Evolutionary conservation across 2,113 vertebrate species (phyloP).

Genomic region (Epinephelus lanceolatus): DNA sequence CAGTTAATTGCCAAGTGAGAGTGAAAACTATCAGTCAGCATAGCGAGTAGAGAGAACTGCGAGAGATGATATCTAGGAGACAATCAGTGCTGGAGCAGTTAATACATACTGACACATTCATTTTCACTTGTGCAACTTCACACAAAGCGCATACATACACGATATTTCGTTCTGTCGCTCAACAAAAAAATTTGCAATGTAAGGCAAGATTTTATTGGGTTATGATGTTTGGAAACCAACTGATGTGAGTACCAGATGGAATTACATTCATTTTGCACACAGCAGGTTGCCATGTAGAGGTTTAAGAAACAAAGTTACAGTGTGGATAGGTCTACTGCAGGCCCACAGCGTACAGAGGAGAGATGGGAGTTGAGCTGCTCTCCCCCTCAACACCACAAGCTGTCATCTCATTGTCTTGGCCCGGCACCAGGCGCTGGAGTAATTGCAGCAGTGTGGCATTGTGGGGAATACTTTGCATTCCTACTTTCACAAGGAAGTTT

Average conservation of each 20-base stretch:
- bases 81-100: slow-evolving; percentile 13
- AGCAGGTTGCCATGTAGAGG: slow-evolving; percentile 34
- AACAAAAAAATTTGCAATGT: slow-evolving; percentile 26
- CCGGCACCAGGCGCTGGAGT: slow-evolving; percentile 77
- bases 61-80: slow-evolving; percentile 44
- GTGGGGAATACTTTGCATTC: slow-evolving; percentile 84
- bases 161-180: background rate
- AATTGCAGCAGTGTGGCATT: slow-evolving; percentile 85
- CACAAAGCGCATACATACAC: background rate
- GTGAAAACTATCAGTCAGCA: slow-evolving; percentile 74
- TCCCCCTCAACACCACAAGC: slow-evolving; percentile 72
- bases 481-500: slow-evolving; percentile 82
- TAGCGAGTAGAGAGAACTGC: slow-evolving; percentile 34
- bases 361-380: slow-evolving; percentile 64
- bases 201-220: slow-evolving; percentile 23
- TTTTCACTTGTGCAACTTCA: background rate
- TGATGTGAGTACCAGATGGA: slow-evolving; percentile 55
- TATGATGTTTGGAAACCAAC: slow-evolving; percentile 43
- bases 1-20: slow-evolving; percentile 71
- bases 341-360: slow-evolving; percentile 48
- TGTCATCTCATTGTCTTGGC: slow-evolving; percentile 84
- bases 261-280: slow-evolving; percentile 34
- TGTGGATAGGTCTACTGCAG: slow-evolving; percentile 35
- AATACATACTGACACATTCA: slow-evolving; percentile 5
- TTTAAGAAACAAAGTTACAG: slow-evolving; percentile 38